Percentiles rank a stretch among this genome's conserved stretches.
Conservation (phyloP, 2,888 invertebrate genomes). For the Polydrusus cervinus region DNA sequence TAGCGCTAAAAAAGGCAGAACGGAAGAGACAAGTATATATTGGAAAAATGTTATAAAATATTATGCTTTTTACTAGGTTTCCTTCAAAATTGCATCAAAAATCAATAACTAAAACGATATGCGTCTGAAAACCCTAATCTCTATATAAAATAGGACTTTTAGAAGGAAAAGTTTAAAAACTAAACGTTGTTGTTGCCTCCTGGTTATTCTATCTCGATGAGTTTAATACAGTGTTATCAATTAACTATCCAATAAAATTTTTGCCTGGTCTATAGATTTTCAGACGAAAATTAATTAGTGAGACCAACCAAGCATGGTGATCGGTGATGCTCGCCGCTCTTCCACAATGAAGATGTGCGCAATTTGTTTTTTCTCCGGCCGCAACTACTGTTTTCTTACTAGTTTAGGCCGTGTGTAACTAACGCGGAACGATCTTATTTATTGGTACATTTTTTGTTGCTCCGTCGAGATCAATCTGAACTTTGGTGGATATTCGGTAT, state of each 20-base stretch:
- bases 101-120: no score
- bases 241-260: background rate
- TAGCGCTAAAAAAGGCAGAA: no score
- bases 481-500: background rate
- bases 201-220: no score
- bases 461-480: background rate
- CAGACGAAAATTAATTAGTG: constrained; percentile 40
- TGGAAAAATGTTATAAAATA: no score
- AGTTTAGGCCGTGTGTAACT: constrained; percentile 38
- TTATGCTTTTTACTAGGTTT: no score
- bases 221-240: no score
- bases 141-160: no score
- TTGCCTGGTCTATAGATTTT: constrained; percentile 29
- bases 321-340: constrained; percentile 29
- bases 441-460: constrained; percentile 21
- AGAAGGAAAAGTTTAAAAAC: no score
- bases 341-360: constrained; percentile 45
- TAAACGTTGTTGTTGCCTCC: no score
- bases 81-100: no score
- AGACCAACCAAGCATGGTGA: constrained; percentile 32
- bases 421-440: constrained; percentile 20
- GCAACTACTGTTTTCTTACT: constrained; percentile 36
- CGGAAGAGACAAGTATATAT: no score
- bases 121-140: no score
- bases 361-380: constrained; percentile 36